Percentiles rank a stretch among this genome's conserved stretches.
These are phyloP conservation scores for Andrena flavipes DNA, from an alignment of 2,888 invertebrate species.

Conservation along the genomic window DNA sequence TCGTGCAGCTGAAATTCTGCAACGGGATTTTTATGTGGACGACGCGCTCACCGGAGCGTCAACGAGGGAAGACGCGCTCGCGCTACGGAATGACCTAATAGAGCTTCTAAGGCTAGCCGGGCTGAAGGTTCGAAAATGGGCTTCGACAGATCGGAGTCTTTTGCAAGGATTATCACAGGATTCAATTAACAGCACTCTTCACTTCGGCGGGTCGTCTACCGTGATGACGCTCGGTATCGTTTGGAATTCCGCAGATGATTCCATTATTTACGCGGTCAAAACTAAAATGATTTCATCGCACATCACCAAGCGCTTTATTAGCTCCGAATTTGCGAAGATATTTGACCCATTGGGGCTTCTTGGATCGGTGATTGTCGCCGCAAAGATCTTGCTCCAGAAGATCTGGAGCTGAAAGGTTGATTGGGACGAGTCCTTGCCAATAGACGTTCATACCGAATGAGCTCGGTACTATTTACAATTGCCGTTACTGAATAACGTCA, in stretches of 20 bases:
- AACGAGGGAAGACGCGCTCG: background rate
- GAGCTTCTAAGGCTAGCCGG: background rate
- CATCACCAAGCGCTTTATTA: background rate
- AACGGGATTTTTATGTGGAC: slow-evolving; percentile 10
- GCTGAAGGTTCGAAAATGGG: background rate
- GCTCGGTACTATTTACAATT: background rate
- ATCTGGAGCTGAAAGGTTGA: background rate
- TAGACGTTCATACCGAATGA: slow-evolving; percentile 7
- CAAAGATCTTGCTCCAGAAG: background rate
- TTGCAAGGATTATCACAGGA: background rate
- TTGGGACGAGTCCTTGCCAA: slow-evolving; percentile 6
- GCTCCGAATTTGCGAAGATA: background rate
- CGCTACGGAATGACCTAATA: background rate
- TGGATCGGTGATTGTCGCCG: background rate
- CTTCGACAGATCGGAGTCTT: background rate
- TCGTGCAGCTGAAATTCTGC: background rate
- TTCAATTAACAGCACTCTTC: background rate
- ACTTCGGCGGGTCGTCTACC: background rate
- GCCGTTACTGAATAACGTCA: background rate
- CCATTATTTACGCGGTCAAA: background rate
- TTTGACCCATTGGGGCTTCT: background rate
- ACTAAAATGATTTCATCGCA: background rate
- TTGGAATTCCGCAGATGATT: too few relatives aligned
- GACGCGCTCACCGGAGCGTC: background rate
- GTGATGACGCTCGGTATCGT: background rate